Evolutionary conservation across 2,888 invertebrate genomes (phyloP).

Genomic region (Aphidoletes aphidimyza): DNA sequence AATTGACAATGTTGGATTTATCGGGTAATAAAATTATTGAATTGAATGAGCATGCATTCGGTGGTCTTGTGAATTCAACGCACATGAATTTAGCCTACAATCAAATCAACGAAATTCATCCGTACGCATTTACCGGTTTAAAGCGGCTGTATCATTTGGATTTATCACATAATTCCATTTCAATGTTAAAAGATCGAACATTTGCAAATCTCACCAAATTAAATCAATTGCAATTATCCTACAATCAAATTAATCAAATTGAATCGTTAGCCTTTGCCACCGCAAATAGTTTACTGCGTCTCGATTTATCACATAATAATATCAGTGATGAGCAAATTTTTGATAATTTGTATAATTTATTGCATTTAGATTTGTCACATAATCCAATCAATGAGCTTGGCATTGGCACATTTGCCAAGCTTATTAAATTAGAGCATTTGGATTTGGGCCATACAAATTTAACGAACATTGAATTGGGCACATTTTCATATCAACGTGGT

Average conservation of each 20-base stretch:
- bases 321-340: constrained; percentile 21
- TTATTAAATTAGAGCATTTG: not conserved
- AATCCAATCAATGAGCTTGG: constrained; percentile 34
- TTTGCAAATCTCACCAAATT: not conserved
- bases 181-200: not conserved
- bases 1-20: not conserved
- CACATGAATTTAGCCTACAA: constrained; percentile 10
- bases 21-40: not conserved
- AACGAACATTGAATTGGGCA: constrained; percentile 6
- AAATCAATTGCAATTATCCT: not conserved
- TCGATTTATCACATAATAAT: constrained; percentile 16
- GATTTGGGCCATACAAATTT: not conserved
- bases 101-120: not conserved
- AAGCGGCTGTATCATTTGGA: not conserved
- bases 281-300: not conserved
- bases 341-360: not conserved
- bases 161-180: not conserved
- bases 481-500: not conserved
- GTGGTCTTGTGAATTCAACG: not conserved
- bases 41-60: not conserved
- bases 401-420: constrained; percentile 5
- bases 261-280: not conserved
- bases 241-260: not conserved
- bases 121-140: not conserved
- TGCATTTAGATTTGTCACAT: not conserved